Evolutionary conservation across 2,888 invertebrate species (phyloP).

Genomic region (Clusia tigrina): DNA sequence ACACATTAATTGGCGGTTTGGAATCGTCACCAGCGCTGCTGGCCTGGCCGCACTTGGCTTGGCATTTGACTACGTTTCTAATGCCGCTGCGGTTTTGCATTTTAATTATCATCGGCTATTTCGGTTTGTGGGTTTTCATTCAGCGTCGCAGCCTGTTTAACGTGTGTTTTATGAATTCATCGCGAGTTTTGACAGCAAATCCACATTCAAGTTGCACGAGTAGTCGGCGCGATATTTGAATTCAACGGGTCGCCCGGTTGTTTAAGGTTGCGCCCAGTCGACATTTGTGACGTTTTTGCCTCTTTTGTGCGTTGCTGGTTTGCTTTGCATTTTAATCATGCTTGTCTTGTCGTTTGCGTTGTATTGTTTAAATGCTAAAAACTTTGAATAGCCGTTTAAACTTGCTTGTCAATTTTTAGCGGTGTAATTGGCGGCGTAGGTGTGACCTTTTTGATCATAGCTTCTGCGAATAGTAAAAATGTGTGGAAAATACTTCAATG

Average conservation of each 20-base stretch:
- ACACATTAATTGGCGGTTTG: too few species aligned
- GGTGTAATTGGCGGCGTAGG: background rate
- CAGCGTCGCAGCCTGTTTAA: background rate
- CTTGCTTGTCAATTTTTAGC: too few species aligned
- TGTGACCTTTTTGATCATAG: too few species aligned
- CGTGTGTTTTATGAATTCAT: background rate
- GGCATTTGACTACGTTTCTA: too few species aligned
- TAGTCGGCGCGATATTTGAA: background rate
- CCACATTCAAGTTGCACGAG: background rate
- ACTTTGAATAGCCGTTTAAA: too few species aligned
- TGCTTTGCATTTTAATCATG: constrained; percentile 55
- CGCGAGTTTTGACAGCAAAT: background rate
- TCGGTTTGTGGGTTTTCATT: background rate
- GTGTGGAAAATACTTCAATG: too few species aligned
- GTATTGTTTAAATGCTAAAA: constrained; percentile 38
- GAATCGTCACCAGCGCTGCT: too few species aligned
- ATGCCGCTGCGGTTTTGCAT: constrained; percentile 9
- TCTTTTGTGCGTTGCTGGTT: constrained; percentile 30
- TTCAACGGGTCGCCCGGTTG: background rate
- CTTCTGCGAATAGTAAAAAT: too few species aligned
- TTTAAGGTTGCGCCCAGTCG: background rate
- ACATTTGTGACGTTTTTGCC: constrained; percentile 24
- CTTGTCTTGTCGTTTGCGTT: constrained; percentile 47
- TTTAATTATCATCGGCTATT: background rate
- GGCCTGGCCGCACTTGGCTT: too few species aligned